Evolutionary conservation across 1,140 invertebrate species (phyloP).

Genomic region (Drosophila varians): DNA sequence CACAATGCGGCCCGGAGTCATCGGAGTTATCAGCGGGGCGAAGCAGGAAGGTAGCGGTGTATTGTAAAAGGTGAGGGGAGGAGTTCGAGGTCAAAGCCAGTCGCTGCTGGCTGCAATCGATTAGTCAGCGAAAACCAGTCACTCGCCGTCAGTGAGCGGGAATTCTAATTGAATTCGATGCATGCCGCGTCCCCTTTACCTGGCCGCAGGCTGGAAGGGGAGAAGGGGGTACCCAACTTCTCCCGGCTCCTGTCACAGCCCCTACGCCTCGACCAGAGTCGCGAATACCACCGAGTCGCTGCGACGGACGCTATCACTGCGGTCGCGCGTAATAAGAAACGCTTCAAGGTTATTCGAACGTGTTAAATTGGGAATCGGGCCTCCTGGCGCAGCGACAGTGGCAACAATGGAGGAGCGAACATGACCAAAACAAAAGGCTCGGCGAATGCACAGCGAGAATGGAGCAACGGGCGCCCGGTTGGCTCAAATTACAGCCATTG

Average conservation of each 20-base stretch:
- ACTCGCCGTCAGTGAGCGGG: slow-evolving; percentile 50
- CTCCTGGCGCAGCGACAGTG: slow-evolving; percentile 13
- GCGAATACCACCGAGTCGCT: neutral
- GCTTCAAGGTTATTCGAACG: slow-evolving; percentile 81
- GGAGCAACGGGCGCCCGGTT: slow-evolving; percentile 64
- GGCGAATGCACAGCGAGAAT: slow-evolving; percentile 65
- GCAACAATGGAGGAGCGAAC: slow-evolving; percentile 70
- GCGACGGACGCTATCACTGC: slow-evolving; percentile 44
- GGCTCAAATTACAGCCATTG: slow-evolving; percentile 75
- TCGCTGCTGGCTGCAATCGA: slow-evolving; percentile 43
- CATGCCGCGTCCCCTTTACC: slow-evolving; percentile 42
- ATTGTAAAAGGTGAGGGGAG: neutral
- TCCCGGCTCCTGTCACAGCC: too few relatives aligned
- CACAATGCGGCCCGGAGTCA: slow-evolving; percentile 61
- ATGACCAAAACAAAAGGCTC: slow-evolving; percentile 72
- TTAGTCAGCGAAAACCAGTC: slow-evolving; percentile 50
- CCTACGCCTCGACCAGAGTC: too few relatives aligned
- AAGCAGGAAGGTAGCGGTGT: neutral
- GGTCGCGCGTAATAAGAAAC: slow-evolving; percentile 79
- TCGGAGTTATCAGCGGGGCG: slow-evolving; percentile 37
- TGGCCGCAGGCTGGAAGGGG: too few relatives aligned
- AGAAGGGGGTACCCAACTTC: too few relatives aligned
- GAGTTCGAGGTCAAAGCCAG: slow-evolving; percentile 65
- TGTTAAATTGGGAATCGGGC: slow-evolving; percentile 79
- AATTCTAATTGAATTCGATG: slow-evolving; percentile 73